Conservation (phyloP, 2,113 vertebrate species). For the Megaleporinus macrocephalus region DNA sequence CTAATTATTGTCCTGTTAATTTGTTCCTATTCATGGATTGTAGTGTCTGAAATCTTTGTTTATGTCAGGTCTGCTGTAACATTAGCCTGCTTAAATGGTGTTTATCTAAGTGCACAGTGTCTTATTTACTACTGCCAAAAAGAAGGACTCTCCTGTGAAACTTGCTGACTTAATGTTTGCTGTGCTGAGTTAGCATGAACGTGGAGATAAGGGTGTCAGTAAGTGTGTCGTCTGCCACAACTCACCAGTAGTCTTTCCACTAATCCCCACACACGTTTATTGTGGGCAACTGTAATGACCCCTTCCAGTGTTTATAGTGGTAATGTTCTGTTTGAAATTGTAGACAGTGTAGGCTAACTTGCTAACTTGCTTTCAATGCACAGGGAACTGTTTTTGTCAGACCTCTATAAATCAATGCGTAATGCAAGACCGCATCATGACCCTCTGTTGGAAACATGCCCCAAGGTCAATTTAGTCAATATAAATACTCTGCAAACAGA, state of each 20-base stretch:
- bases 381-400: neutral
- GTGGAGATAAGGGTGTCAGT: neutral
- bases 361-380: neutral
- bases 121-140: neutral
- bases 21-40: neutral
- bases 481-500: neutral
- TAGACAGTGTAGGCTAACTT: neutral
- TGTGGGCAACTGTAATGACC: neutral
- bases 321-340: neutral
- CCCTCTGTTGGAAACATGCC: constrained; percentile 24
- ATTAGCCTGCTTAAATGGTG: neutral
- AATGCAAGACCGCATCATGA: neutral
- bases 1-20: neutral
- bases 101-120: neutral
- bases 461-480: neutral
- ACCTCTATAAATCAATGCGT: constrained; percentile 35
- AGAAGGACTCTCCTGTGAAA: constrained; percentile 7
- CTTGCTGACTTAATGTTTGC: constrained; percentile 5
- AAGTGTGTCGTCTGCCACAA: neutral
- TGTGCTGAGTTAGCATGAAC: neutral
- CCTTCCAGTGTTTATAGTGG: neutral
- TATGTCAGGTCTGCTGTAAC: neutral
- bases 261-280: neutral
- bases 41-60: neutral
- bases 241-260: neutral